These are phyloP conservation scores for Chironomus riparius DNA, from an alignment of 2,888 invertebrate genomes.

Conservation along the genomic window DNA sequence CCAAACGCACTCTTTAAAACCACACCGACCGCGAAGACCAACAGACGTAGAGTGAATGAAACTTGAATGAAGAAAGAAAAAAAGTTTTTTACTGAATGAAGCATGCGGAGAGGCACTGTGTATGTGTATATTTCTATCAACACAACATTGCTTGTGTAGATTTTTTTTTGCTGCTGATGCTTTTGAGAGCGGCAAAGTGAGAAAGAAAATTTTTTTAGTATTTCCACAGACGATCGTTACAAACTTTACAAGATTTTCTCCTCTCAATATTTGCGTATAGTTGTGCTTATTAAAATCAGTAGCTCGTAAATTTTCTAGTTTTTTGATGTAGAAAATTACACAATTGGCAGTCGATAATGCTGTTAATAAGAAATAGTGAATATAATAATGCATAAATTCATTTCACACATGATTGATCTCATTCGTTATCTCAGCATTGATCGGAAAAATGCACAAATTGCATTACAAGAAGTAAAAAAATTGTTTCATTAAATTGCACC, in stretches of 20 bases:
- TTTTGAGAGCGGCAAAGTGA: background rate
- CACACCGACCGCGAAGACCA: slow-evolving; percentile 23
- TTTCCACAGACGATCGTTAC: background rate
- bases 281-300: background rate
- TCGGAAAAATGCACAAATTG: background rate
- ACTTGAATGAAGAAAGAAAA: slow-evolving; percentile 10
- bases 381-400: background rate
- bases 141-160: background rate
- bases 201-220: background rate
- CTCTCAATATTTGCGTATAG: background rate
- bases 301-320: background rate
- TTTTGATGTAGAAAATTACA: background rate
- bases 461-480: background rate
- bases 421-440: background rate
- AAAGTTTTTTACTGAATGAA: background rate
- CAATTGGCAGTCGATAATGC: background rate
- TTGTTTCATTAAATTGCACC: slow-evolving; percentile 3
- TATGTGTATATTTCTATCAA: slow-evolving; percentile 2
- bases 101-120: slow-evolving; percentile 1
- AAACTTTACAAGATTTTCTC: background rate
- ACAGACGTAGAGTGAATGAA: slow-evolving; percentile 20
- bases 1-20: slow-evolving; percentile 4
- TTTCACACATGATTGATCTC: slow-evolving; percentile 20
- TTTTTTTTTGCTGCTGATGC: too few relatives aligned
- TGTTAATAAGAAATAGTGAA: background rate